Evolutionary conservation across 2,797 vertebrate genomes (phyloP), one percentile per base, ranked within the genome.

Genomic region (Brachyalestes nurse): DNA sequence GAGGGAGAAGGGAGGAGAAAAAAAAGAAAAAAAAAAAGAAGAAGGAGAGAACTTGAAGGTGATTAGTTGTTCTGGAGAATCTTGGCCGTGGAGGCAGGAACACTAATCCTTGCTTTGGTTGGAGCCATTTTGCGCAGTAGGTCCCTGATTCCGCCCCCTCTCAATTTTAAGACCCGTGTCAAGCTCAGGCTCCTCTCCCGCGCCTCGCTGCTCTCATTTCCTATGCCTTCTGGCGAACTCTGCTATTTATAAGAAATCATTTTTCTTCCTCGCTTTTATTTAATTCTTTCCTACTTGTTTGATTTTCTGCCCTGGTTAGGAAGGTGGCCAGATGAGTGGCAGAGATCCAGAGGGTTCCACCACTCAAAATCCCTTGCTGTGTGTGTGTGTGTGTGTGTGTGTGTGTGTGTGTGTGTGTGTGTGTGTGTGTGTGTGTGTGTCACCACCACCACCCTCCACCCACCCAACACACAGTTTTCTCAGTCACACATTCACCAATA

Each of bases 131-230:
- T 93, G 87, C 90, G 87, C 92, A 94, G 93, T 92, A 89, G 93
- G 93, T 92, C 93, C 92, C 88, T 92, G 90, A 94, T 93, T 92
- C 93, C 92, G 91, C 93, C 93, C 91, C 94, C 93, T 94, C 94
- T 94, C 93, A 91, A 92, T 95, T 94, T 94, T 95, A 94, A 95
- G 94, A 94, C 94, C 94, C 93, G 92, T 95, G 94, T 95, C 94
- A 94, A 93, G 92, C 93, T 93, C 91, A 93, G 92, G 91, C 92
- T 92, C 91, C 92, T 94, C 92, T 94, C 90, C 92, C 90, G 91
- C 85, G 87, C 92, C 93, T 91, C 89, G 89, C 93, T 92, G 93
- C 92, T 94, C 93, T 94, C 93, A 93, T 95, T 95, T 94, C 94
- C 94, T 93, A 88, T 94, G 94, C 94, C 94, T 95, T 92, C 94